Evolutionary conservation across 2,797 vertebrate species (phyloP), one percentile per base, ranked within the genome.

Genomic region (Pangasius djambal): DNA sequence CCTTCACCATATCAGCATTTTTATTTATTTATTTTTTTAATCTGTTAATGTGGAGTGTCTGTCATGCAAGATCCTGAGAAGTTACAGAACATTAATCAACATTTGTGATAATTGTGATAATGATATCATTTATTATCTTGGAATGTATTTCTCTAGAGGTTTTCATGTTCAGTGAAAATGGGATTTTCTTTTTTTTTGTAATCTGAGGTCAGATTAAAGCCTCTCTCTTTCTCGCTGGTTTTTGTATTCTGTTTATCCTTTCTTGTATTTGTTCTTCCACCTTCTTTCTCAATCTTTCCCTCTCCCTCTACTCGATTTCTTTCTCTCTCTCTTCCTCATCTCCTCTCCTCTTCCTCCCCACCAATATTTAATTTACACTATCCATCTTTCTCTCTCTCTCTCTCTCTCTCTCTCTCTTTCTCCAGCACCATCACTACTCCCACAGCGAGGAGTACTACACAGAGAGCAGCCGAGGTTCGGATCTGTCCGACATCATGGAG

Each of bases 401-500:
- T 10, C 20, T 40, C 16, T 63, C 61, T 77, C 20, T 69, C 88
- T 50, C 25, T 40, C 31, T 50, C 85, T 34, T 25, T 28, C 22
- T 95, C 90, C 93, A 96, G 85, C 94, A 97, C 94, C 96, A 96
- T 37, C 96, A 97, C 44, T 98, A 97, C 93, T 97, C 97, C 95
- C 97, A 97, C 37, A 97, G 96, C 4, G 99, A 99, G 20, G 98
- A 98, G 89, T 98, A 99, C 93, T 97, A 98, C 86, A 99, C 98
- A 0, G 99, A 99, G 94, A 99, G 98, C 95, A 99, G 99, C 94
- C 96, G 98, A 0, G 98, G 99, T 0, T 99, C 99, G 0, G 99
- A 99, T 94, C 94, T 99, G 85, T 99, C 99, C 0, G 99, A 99
- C 95, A 99, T 99, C 77, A 97, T 99, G 97, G 99, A 99, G 94